phyloP scores from a whole-genome alignment of 2,113 vertebrate genomes.

The Cyanoliseus patagonus region DNA sequence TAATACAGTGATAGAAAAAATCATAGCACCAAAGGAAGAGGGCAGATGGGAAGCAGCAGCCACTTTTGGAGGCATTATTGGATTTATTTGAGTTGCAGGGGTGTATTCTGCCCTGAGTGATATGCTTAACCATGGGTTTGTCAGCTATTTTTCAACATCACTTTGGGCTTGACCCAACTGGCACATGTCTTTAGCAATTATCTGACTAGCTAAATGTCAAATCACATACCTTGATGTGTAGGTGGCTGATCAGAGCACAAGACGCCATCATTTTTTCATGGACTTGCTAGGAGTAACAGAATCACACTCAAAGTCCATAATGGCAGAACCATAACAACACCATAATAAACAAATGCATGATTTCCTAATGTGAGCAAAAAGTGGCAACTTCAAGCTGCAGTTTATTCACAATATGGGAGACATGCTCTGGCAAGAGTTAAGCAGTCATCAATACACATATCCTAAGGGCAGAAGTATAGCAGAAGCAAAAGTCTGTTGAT shows the following conservation, averaged over 20 bases:
- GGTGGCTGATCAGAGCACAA: neutral
- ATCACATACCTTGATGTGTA: neutral
- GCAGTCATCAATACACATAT: neutral
- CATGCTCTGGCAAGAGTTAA: neutral
- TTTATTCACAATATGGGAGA: slow-evolving; percentile 35
- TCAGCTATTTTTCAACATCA: neutral
- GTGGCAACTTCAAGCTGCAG: slow-evolving; percentile 38
- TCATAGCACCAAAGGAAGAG: neutral
- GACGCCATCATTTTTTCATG: neutral
- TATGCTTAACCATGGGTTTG: neutral
- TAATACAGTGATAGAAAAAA: neutral
- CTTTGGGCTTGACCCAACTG: neutral
- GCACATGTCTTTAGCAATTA: neutral
- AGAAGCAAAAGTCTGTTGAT: slow-evolving; percentile 13
- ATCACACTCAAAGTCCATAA: neutral
- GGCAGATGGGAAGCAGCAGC: neutral
- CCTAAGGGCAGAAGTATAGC: neutral
- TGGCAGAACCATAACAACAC: neutral
- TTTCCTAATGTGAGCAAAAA: neutral
- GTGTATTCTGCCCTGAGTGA: neutral
- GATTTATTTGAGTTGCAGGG: neutral
- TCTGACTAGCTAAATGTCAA: neutral
- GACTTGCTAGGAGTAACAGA: neutral
- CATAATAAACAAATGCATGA: neutral
- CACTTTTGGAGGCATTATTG: neutral